Evolutionary conservation across 2,797 vertebrate genomes (phyloP), one percentile per base, ranked within the genome.

Genomic region (Anniella stebbinsi): DNA sequence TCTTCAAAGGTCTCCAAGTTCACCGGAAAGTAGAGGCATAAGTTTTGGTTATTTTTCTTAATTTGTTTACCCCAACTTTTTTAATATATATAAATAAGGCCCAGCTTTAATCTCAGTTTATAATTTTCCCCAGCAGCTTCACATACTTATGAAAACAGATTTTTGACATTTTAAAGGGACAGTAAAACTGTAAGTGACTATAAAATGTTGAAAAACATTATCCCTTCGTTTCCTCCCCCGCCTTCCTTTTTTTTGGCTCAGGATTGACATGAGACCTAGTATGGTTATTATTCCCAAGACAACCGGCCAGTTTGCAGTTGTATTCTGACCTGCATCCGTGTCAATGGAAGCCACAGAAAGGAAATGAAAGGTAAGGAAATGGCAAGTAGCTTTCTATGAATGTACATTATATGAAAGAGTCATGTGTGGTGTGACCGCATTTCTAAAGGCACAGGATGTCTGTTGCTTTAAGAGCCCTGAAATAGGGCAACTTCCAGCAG

Each of bases 131-230:
- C 73, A 86, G 92, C 15, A 2, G 18, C 69, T 80, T 69, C 89
- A 28, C 17, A 87, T 95, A 93, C 88, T 36, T 2, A 88, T 88
- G 94, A 87, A 92, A 95, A 95, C 66, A 18, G 3, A 60, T 1
- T 92, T 90, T 91, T 15, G 80, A 75, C 82, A 33, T 1, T 0
- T 45, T 82, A 70, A 4, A 91, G 90, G 89, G 70, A 70, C 45
- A 84, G 48, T 70, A 87, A 45, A 84, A 84, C n/a, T 1, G 1
- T 66, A 67, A 83, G 83, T 66, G 54, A 12, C 4, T 23, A 0
- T 21, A 4, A 51, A 93, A 82, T 67, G 1, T 96, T 96, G 95
- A 93, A 96, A 96, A 86, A 70, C 76, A 78, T 86, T 67, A 73
- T 57, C 36, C 48, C 60, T 69, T 78, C 25, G 28, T 87, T 90